Evolutionary conservation across 2,113 vertebrate genomes (phyloP).

Genomic region (Pseudopodoces humilis): DNA sequence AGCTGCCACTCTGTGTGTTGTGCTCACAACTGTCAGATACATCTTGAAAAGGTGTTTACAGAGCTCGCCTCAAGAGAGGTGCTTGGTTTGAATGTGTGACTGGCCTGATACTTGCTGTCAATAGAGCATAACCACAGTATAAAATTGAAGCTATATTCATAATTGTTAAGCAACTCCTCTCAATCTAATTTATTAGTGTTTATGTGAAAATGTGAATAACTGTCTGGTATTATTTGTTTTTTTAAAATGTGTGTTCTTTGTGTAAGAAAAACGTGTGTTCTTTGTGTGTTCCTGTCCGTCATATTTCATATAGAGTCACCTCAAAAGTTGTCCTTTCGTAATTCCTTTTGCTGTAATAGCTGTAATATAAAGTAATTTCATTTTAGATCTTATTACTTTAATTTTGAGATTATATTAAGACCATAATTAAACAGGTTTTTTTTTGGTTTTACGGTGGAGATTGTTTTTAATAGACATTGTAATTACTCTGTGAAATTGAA

Average conservation of each 20-base stretch:
- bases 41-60: neutral
- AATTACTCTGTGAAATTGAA: neutral
- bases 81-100: neutral
- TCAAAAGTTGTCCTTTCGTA: neutral
- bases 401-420: neutral
- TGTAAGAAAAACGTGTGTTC: neutral
- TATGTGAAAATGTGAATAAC: neutral
- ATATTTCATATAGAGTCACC: neutral
- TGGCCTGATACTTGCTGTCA: neutral
- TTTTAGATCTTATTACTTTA: neutral
- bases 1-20: neutral
- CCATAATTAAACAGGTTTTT: neutral
- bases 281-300: neutral
- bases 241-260: neutral
- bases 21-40: neutral
- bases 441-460: neutral
- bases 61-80: neutral
- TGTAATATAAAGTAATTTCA: neutral
- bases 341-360: neutral
- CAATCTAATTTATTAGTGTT: neutral
- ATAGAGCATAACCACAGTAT: rapidly evolving
- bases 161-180: neutral
- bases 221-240: neutral
- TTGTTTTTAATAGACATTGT: neutral
- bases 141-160: neutral